Conservation (phyloP, 2,797 vertebrate species). For the Sitta carolinensis region DNA sequence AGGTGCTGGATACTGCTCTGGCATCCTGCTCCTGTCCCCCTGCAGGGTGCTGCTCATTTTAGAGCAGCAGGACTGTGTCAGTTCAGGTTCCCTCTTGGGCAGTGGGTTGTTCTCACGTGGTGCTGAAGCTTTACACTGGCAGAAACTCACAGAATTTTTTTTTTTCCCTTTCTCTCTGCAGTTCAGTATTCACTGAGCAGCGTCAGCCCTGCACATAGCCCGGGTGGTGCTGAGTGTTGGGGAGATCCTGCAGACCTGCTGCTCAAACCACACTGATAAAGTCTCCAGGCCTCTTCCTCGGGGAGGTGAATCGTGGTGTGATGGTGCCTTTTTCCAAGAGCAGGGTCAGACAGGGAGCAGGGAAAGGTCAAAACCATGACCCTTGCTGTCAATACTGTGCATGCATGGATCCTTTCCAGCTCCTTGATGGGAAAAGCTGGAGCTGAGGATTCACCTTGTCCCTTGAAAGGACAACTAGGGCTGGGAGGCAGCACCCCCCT, state of each 20-base stretch:
- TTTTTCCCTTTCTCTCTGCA: background rate
- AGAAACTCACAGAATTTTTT: background rate
- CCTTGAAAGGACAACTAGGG: background rate
- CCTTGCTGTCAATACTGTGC: background rate
- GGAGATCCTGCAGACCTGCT: background rate
- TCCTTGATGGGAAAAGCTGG: background rate
- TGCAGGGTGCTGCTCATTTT: background rate
- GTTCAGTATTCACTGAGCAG: fast-evolving
- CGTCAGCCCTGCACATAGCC: background rate
- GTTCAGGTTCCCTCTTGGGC: fast-evolving
- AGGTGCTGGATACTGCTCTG: background rate
- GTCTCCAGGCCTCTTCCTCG: background rate
- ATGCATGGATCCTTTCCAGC: fast-evolving
- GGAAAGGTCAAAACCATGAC: background rate
- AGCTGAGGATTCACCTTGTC: background rate
- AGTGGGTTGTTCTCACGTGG: fast-evolving
- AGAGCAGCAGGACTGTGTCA: background rate
- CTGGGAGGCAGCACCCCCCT: background rate
- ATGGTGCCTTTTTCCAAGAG: background rate
- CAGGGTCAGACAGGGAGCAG: background rate
- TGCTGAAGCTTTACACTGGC: background rate
- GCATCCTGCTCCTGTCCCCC: fast-evolving
- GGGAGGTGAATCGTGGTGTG: background rate
- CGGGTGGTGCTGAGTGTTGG: fast-evolving
- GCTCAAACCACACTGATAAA: background rate